Percentiles rank a stretch among this genome's conserved stretches.
Conservation (phyloP, 2,113 vertebrate genomes). For the Riparia riparia region DNA sequence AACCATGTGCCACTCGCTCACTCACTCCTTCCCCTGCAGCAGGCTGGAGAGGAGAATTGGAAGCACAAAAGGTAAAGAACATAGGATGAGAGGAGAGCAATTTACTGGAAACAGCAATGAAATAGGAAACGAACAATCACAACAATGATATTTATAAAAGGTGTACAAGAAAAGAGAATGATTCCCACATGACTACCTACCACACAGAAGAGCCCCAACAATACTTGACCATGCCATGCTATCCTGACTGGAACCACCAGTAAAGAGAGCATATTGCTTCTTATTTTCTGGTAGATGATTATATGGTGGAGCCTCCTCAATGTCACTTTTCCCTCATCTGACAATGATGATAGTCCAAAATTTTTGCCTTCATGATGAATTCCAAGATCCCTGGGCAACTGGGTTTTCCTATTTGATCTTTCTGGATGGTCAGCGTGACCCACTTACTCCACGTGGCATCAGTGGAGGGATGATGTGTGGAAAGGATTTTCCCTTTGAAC, state of each 20-base stretch:
- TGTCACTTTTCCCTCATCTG: not conserved
- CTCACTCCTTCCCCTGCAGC: not conserved
- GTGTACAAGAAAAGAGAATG: fast-evolving
- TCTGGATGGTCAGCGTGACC: not conserved
- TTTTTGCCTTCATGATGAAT: not conserved
- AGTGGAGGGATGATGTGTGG: not conserved
- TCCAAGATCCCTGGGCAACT: not conserved
- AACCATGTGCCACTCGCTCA: fast-evolving
- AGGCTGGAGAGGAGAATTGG: not conserved
- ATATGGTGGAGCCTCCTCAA: not conserved
- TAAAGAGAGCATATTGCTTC: not conserved
- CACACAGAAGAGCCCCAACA: not conserved
- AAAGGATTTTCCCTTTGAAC: not conserved
- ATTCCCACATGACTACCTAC: not conserved
- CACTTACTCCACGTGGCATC: not conserved
- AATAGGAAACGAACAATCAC: not conserved
- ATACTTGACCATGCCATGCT: not conserved
- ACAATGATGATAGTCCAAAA: not conserved
- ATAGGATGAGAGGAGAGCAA: not conserved
- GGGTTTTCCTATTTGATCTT: not conserved
- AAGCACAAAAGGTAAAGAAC: not conserved
- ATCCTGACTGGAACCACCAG: not conserved
- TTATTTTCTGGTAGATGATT: not conserved
- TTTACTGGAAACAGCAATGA: not conserved
- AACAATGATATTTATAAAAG: not conserved